Evolutionary conservation across 2,113 vertebrate species (phyloP), one percentile per base, ranked within the genome.

Genomic region (Myiozetetes cayanensis): DNA sequence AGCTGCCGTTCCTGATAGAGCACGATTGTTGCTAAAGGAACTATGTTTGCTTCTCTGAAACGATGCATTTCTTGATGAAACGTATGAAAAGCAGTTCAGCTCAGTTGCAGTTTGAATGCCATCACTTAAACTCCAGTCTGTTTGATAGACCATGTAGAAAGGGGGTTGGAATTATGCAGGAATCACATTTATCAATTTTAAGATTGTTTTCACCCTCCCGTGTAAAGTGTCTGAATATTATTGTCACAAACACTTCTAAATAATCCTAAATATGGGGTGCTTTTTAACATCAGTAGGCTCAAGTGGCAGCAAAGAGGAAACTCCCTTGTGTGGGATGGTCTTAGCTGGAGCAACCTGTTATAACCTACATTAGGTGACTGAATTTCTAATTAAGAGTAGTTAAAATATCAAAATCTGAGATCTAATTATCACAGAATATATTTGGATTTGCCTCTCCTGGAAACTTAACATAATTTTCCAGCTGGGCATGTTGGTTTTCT

Each of bases 261-360:
- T 44, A 39, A 53, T 90, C 44, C 28, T 82, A 68, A 75, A 68
- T 15, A 68, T 12, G 65, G 11, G 4, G 2, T 55, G 14, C 8
- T 75, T 87, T 44, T 37, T 13, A 16, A 30, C 21, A 82, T 63
- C 71, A 81, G 9, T 43, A 50, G 47, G 15, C 22, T 41, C 43
- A 68, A 47, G 55, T 14, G n/a, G 14, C 39, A 74, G 21, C 2
- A 2, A 68, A 56, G 30, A n/a, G 43, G 58, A 62, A 72, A 75
- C 4, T 58, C 20, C 8, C 6, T 14, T 2, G 0, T 8, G 15
- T 47, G 15, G 27, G 9, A 18, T 3, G 4, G 27, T 52, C 13
- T 33, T 37, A 63, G 25, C 39, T 43, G 39, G 14, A 85, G 27
- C 18, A 55, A 50, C 15, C 7, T 43, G 18, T 67, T 43, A 28